Percentiles rank a stretch among this genome's conserved stretches.
Conservation (phyloP, 1,140 invertebrate species). For the Maconellicoccus hirsutus region DNA sequence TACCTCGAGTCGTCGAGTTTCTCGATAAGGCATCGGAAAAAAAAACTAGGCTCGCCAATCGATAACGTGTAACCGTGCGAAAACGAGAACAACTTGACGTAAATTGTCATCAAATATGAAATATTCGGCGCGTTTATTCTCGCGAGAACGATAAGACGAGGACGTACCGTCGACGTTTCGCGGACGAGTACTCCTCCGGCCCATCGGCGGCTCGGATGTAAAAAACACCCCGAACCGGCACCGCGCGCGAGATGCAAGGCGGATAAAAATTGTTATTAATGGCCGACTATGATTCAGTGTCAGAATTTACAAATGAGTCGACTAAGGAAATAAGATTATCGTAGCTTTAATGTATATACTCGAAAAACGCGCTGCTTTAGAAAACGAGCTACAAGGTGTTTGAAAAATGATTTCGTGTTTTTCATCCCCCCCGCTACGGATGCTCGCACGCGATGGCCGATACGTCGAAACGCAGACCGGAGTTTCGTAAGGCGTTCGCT, state of each 20-base stretch:
- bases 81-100: neutral
- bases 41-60: no score
- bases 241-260: neutral
- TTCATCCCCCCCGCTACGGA: neutral
- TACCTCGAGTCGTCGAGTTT: no score
- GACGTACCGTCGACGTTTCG: no score
- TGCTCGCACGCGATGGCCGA: neutral
- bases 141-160: neutral
- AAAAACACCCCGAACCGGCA: neutral
- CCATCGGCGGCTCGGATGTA: no score
- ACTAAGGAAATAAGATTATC: conserved; percentile 9
- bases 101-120: neutral
- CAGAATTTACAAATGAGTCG: conserved; percentile 8
- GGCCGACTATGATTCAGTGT: conserved; percentile 1
- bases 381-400: neutral
- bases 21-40: no score
- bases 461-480: neutral
- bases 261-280: conserved; percentile 5
- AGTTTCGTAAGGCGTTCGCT: no score
- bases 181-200: no score
- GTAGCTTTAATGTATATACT: neutral
- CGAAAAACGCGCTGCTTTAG: neutral
- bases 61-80: neutral
- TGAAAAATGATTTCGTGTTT: neutral
- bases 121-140: neutral